Conservation (phyloP, 2,797 vertebrate species). For the Poeciliopsis presidionis region DNA sequence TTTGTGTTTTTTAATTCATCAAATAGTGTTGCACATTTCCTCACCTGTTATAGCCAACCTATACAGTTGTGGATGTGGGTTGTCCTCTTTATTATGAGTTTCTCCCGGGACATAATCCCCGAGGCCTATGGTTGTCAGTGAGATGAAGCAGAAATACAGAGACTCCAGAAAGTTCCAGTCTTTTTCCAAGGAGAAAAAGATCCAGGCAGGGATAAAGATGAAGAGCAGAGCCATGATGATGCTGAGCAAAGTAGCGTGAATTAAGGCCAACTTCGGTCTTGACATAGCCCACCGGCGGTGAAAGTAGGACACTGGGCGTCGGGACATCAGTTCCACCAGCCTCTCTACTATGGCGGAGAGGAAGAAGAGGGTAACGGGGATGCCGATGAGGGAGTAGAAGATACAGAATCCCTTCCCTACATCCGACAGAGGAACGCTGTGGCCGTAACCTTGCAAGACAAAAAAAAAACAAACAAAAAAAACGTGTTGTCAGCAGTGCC, state of each 20-base stretch:
- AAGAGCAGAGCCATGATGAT: conserved; percentile 78
- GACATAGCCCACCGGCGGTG: conserved; percentile 89
- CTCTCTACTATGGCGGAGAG: conserved; percentile 91
- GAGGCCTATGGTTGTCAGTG: conserved; percentile 96
- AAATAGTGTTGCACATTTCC: conserved; percentile 33
- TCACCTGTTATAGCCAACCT: conserved; percentile 93
- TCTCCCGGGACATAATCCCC: conserved; percentile 97
- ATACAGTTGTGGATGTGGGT: conserved; percentile 89
- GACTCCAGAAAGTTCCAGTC: conserved; percentile 97
- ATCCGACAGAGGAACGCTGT: conserved; percentile 94
- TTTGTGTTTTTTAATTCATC: not conserved
- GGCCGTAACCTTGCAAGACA: conserved; percentile 89
- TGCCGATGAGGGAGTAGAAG: conserved; percentile 90
- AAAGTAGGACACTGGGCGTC: conserved; percentile 86
- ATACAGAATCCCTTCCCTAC: conserved; percentile 96
- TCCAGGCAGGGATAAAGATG: conserved; percentile 90
- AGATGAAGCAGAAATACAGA: conserved; percentile 98
- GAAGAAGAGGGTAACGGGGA: conserved; percentile 94
- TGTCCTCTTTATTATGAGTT: conserved; percentile 77
- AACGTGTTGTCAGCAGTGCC: conserved; percentile 16
- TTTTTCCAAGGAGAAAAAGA: conserved; percentile 87
- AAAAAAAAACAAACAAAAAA: conserved; percentile 15
- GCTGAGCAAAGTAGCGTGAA: conserved; percentile 84
- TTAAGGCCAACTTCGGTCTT: conserved; percentile 81
- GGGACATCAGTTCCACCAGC: conserved; percentile 84